A percentile compares a stretch with the other conserved stretches of the same genome.
These are phyloP conservation scores for Melipona bicolor DNA, from an alignment of 2,888 invertebrate species.

Conservation along the genomic window DNA sequence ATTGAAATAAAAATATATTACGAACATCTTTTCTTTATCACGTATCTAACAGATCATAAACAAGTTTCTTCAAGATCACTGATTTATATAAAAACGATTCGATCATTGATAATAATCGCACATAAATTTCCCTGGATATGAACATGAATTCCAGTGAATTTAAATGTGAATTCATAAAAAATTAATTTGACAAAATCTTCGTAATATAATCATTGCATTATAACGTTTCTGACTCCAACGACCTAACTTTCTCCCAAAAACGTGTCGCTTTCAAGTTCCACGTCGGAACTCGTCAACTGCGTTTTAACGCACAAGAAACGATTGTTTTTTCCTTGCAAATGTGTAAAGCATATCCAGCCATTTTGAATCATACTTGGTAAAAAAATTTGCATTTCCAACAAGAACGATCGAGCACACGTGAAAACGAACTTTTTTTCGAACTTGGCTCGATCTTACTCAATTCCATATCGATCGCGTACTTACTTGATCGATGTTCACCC, in stretches of 20 bases:
- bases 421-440: not conserved
- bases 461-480: constrained; percentile 64
- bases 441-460: constrained; percentile 59
- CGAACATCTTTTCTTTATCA: not conserved
- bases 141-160: no score
- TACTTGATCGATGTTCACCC: constrained; percentile 73
- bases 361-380: not conserved
- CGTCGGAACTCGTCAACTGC: not conserved
- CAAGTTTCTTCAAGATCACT: not conserved
- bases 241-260: not conserved
- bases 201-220: not conserved
- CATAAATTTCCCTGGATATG: no score
- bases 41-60: not conserved
- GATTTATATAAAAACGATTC: no score
- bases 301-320: not conserved
- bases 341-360: not conserved
- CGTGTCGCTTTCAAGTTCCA: not conserved
- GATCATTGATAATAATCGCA: no score
- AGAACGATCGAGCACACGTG: not conserved
- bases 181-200: not conserved
- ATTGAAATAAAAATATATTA: not conserved
- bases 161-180: not conserved
- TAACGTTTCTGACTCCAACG: not conserved
- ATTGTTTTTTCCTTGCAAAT: not conserved
- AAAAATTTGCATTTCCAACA: not conserved